Evolutionary conservation across 2,888 invertebrate genomes (phyloP).

Genomic region (Notodonta dromedarius): DNA sequence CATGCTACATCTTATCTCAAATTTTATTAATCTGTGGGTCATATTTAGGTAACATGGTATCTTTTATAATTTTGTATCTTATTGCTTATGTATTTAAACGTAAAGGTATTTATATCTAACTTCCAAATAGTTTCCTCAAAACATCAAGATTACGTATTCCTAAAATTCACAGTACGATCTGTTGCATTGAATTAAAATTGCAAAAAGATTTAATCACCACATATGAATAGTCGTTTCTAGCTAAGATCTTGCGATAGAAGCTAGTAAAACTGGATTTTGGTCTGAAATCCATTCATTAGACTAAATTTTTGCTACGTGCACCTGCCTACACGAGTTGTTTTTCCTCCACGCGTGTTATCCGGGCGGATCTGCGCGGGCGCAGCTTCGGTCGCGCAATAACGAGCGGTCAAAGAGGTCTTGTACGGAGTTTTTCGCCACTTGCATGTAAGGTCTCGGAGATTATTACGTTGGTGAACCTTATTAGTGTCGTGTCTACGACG

Average conservation of each 20-base stretch:
- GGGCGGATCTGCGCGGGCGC: slow-evolving; percentile 45
- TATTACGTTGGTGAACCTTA: neutral
- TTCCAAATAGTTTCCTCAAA: neutral
- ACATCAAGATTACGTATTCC: slow-evolving; percentile 20
- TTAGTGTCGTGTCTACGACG: neutral
- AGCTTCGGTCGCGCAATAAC: slow-evolving; percentile 24
- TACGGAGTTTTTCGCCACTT: slow-evolving; percentile 32
- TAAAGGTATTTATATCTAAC: too few species aligned
- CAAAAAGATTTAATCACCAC: slow-evolving; percentile 30
- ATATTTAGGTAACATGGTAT: too few species aligned
- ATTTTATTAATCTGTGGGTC: too few species aligned
- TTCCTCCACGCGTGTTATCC: slow-evolving; percentile 44
- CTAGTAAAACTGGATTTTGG: slow-evolving; percentile 30
- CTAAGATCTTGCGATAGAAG: slow-evolving; percentile 33
- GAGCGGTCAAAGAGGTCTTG: slow-evolving; percentile 33
- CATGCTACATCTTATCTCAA: too few species aligned
- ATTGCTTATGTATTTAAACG: too few species aligned
- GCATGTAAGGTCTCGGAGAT: neutral
- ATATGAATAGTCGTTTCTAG: slow-evolving; percentile 34
- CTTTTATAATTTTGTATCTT: too few species aligned
- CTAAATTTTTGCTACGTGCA: slow-evolving; percentile 36
- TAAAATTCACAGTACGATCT: slow-evolving; percentile 33
- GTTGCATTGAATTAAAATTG: slow-evolving; percentile 41
- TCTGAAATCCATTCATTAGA: slow-evolving; percentile 41
- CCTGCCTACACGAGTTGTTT: slow-evolving; percentile 38